Evolutionary conservation across 2,888 invertebrate genomes (phyloP), one percentile per base, ranked within the genome.

Genomic region (Imbricaverruca yamaguchii): DNA sequence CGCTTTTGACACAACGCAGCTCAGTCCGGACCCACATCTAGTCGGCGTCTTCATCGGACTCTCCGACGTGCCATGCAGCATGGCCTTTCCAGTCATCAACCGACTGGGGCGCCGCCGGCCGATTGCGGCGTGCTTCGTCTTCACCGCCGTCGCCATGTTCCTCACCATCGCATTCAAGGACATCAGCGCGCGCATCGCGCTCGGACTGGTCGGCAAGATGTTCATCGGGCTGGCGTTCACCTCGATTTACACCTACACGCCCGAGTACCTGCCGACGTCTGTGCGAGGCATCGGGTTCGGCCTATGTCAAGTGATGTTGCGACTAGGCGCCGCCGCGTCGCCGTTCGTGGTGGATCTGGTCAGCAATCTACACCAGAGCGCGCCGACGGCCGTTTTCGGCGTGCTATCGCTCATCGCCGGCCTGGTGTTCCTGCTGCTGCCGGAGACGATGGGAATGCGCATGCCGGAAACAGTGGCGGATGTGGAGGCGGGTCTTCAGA

Each of bases 41-140:
- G 88, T 89, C 83, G 87, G 88, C n/a, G 85, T 89, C n/a, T 88
- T 88, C 80, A 89, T 88, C 13, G 84, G 85, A n/a, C 86, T 89
- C 80, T 89, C 90, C 85, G 84, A 88, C 55, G 84, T 86, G 3
- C 87, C 88, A 25, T 89, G 89, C 81, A 83, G 85, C 56, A 81
- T 87, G 81, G 84, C 86, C 23, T 88, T 87, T 82, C 85, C 87
- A 63, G 82, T 86, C 63, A 81, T 88, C n/a, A 86, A 85, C 82
- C 87, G 87, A 84, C 87, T 87, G 83, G 89, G 89, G 2, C 86
- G 89, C 77, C 86, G 88, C 81, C 83, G 86, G 63, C 88, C 89
- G 0, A 85, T 89, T 84, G 84, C 86, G 57, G 84, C 86, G 18
- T 88, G 87, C 83, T 88, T 89, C 82, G 84, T 87, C 53, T 82